Evolutionary conservation across 2,113 vertebrate species (phyloP).

Genomic region (Procapra przewalskii): DNA sequence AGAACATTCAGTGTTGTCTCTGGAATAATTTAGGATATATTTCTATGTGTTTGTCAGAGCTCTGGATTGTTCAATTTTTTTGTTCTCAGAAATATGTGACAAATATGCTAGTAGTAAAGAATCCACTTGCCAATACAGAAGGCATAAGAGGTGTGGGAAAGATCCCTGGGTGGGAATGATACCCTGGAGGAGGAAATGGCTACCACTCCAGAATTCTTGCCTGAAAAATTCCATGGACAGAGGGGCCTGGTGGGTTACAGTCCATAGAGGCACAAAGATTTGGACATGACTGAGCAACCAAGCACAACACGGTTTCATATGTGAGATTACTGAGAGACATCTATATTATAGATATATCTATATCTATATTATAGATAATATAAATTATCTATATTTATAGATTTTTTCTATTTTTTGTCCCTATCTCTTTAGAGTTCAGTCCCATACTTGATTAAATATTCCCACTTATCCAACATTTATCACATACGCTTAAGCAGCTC

Average conservation of each 20-base stretch:
- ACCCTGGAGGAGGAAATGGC: not conserved
- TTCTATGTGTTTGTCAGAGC: not conserved
- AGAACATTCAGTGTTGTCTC: not conserved
- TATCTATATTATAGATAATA: no score
- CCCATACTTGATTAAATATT: not conserved
- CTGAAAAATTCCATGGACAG: not conserved
- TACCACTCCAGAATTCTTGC: not conserved
- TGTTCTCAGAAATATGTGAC: not conserved
- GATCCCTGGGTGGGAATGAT: not conserved
- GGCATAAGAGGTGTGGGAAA: not conserved
- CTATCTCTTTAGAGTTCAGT: not conserved
- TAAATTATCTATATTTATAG: no score
- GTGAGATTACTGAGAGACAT: not conserved
- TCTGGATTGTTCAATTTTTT: not conserved
- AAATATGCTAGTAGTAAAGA: not conserved
- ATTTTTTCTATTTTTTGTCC: not conserved
- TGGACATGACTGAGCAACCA: accelerated
- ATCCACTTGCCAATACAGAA: not conserved
- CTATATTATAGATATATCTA: no score
- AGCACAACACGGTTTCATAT: not conserved
- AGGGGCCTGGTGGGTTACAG: not conserved
- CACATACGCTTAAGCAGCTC: not conserved
- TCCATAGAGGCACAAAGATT: not conserved
- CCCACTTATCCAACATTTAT: not conserved
- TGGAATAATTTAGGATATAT: not conserved